Evolutionary conservation across 2,113 vertebrate genomes (phyloP).

Genomic region (Amphiprion percula): DNA sequence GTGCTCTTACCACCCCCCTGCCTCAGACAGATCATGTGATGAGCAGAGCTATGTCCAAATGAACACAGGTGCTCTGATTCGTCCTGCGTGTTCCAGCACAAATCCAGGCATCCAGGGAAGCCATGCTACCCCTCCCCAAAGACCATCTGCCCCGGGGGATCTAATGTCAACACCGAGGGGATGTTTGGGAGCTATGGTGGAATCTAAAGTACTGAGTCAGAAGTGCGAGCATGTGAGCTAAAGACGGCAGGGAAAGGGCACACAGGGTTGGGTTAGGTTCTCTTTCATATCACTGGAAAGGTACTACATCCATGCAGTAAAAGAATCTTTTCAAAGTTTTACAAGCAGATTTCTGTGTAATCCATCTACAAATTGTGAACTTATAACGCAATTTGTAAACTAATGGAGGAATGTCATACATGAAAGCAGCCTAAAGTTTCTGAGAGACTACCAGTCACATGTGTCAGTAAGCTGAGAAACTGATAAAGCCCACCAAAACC

Average conservation of each 20-base stretch:
- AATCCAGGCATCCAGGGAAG: conserved; percentile 76
- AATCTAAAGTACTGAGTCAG: conserved; percentile 73
- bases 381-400: conserved; percentile 10
- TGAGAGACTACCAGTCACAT: conserved; percentile 31
- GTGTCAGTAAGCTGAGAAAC: conserved; percentile 71
- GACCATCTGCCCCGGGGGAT: conserved; percentile 78
- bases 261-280: conserved; percentile 12
- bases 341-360: not conserved
- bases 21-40: conserved; percentile 66
- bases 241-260: conserved; percentile 18
- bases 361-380: conserved; percentile 13
- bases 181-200: conserved; percentile 68
- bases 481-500: conserved; percentile 67
- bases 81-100: conserved; percentile 81
- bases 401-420: not conserved
- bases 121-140: conserved; percentile 61
- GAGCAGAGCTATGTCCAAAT: conserved; percentile 76
- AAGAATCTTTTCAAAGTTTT: not conserved
- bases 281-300: conserved; percentile 26
- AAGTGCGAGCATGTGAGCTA: conserved; percentile 33
- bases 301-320: not conserved
- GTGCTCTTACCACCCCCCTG: not conserved
- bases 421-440: conserved; percentile 26
- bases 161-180: conserved; percentile 77
- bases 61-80: conserved; percentile 84